Conservation (phyloP, 1,140 invertebrate genomes). For the Rhagoletis zephyria region DNA sequence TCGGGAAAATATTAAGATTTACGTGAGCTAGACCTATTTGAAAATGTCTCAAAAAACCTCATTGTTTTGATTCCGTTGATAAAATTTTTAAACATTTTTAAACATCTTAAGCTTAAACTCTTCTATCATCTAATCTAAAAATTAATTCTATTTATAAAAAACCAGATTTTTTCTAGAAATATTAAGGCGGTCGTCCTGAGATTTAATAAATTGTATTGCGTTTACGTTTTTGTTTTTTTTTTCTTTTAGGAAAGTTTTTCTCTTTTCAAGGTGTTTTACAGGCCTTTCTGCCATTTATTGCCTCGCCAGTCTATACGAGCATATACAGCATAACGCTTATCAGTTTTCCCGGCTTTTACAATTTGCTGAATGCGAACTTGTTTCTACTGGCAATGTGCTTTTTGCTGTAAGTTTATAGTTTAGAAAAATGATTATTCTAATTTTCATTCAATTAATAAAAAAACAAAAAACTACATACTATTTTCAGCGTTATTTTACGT, state of each 20-base stretch:
- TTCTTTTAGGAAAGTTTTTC: slow-evolving; percentile 76
- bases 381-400: slow-evolving; percentile 70
- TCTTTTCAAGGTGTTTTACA: slow-evolving; percentile 77
- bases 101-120: too few species aligned
- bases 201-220: too few species aligned
- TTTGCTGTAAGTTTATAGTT: slow-evolving; percentile 72
- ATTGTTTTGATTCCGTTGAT: too few species aligned
- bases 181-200: too few species aligned
- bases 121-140: too few species aligned
- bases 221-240: background rate
- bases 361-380: slow-evolving; percentile 74
- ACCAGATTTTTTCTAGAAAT: too few species aligned
- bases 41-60: too few species aligned
- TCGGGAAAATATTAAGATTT: too few species aligned
- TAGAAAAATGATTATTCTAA: too few species aligned
- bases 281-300: slow-evolving; percentile 76
- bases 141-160: too few species aligned
- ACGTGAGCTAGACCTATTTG: too few species aligned
- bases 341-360: slow-evolving; percentile 75
- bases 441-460: background rate
- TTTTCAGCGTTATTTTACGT: slow-evolving; percentile 62
- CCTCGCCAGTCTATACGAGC: slow-evolving; percentile 77
- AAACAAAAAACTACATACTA: slow-evolving; percentile 4
- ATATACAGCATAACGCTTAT: slow-evolving; percentile 77
- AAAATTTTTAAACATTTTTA: too few species aligned